Conservation (phyloP, 2,113 vertebrate genomes). For the Pseudonaja textilis region DNA sequence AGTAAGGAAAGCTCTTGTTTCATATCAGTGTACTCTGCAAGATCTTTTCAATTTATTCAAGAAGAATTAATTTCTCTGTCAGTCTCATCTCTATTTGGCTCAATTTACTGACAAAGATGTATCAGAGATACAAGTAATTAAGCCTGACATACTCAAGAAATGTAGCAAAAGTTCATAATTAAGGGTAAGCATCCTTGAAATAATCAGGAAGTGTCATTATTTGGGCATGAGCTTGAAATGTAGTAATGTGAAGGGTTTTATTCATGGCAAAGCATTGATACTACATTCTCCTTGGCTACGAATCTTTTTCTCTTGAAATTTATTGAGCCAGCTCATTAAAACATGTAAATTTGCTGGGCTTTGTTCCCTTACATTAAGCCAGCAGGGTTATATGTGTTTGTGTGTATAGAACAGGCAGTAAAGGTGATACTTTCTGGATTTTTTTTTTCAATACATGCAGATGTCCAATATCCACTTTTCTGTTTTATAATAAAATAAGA, state of each 20-base stretch:
- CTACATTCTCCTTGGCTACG: background rate
- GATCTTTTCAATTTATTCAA: background rate
- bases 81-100: slow-evolving; percentile 4
- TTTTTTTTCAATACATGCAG: background rate
- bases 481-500: background rate
- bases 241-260: slow-evolving; percentile 20
- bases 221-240: slow-evolving; percentile 44
- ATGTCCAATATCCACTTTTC: background rate
- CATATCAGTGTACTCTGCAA: background rate
- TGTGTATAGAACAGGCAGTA: background rate
- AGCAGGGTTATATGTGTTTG: background rate
- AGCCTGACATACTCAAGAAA: slow-evolving; percentile 7
- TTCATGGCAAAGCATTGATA: slow-evolving; percentile 24
- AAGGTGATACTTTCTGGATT: background rate
- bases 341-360: background rate
- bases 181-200: slow-evolving; percentile 42
- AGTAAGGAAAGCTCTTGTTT: background rate
- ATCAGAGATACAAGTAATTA: slow-evolving; percentile 22
- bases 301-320: background rate
- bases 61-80: background rate
- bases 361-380: background rate
- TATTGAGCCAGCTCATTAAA: background rate
- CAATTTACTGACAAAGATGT: slow-evolving; percentile 28
- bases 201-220: slow-evolving; percentile 28
- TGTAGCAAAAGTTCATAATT: slow-evolving; percentile 38